Percentiles rank a stretch among this genome's conserved stretches.
Conservation (phyloP, 1,140 invertebrate species). For the Pogonomyrmex barbatus region DNA sequence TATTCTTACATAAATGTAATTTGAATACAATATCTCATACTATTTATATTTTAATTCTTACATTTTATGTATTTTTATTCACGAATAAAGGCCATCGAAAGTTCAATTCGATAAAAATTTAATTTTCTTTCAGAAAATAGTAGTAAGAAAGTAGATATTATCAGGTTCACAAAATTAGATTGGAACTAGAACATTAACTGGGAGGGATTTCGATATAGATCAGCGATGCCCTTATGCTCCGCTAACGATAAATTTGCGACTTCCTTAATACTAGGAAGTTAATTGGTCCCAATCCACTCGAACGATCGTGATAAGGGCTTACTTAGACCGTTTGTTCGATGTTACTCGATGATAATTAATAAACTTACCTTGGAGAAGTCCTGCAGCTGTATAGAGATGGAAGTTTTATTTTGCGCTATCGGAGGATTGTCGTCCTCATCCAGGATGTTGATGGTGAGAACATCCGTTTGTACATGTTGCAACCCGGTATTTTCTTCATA, state of each 20-base stretch:
- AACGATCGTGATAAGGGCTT: not conserved
- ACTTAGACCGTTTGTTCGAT: conserved; percentile 12
- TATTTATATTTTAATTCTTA: too few relatives aligned
- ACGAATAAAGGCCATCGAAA: not conserved
- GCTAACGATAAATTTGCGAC: conserved; percentile 18
- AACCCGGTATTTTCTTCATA: conserved; percentile 74
- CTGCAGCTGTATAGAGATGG: conserved; percentile 73
- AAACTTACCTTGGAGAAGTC: conserved; percentile 80
- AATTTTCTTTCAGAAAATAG: not conserved
- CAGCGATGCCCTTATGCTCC: not conserved
- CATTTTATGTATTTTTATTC: not conserved
- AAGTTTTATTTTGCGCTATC: conserved; percentile 74
- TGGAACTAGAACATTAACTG: not conserved
- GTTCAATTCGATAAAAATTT: conserved; percentile 4
- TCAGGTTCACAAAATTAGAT: not conserved
- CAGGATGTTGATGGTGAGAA: conserved; percentile 78
- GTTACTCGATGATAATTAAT: conserved; percentile 1
- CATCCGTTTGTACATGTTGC: conserved; percentile 74
- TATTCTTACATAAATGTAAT: conserved; percentile 11
- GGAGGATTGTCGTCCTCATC: conserved; percentile 86
- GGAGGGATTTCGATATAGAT: conserved; percentile 3
- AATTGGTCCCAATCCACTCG: conserved; percentile 21
- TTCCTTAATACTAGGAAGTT: conserved; percentile 37
- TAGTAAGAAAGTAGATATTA: conserved; percentile 7
- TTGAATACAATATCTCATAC: not conserved